phyloP scores from a whole-genome alignment of 1,140 invertebrate species.

The Pollicipes pollicipes region DNA sequence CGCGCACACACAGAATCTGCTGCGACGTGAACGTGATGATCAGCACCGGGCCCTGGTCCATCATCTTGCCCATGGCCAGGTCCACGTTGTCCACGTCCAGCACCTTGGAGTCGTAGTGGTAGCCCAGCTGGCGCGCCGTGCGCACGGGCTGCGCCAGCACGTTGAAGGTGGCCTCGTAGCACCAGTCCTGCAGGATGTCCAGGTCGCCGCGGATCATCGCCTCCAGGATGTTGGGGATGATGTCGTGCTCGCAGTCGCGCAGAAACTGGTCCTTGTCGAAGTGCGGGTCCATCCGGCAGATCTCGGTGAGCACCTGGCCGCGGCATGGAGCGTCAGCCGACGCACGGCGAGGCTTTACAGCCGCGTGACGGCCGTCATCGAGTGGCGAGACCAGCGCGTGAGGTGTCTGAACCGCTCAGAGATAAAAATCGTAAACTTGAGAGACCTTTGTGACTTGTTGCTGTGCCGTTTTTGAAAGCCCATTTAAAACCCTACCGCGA shows the following conservation, averaged over 20 bases:
- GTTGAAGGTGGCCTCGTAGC: conserved; percentile 90
- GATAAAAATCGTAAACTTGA: no score
- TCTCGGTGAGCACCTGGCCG: conserved; percentile 93
- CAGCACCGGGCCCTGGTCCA: conserved; percentile 96
- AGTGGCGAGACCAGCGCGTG: conserved; percentile 31
- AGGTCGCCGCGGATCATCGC: conserved; percentile 76
- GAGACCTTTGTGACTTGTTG: no score
- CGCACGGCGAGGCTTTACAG: conserved; percentile 77
- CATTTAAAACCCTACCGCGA: no score
- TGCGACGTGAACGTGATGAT: conserved; percentile 90
- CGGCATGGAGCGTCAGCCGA: conserved; percentile 89
- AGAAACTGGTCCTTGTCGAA: conserved; percentile 83
- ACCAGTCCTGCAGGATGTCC: conserved; percentile 94
- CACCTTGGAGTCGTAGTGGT: conserved; percentile 28
- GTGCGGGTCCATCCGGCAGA: conserved; percentile 86
- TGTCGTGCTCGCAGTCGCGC: conserved; percentile 80
- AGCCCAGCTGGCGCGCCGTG: conserved; percentile 58
- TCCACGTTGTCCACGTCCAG: conserved; percentile 91
- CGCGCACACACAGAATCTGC: conserved; percentile 82
- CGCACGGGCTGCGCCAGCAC: conserved; percentile 72
- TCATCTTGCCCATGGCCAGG: conserved; percentile 89
- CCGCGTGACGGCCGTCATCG: conserved; percentile 73
- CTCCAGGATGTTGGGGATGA: conserved; percentile 97
- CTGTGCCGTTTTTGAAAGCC: no score
- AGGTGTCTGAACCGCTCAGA: conserved; percentile 51